A percentile compares a stretch with the other conserved stretches of the same genome.
Evolutionary conservation across 2,888 invertebrate species (phyloP).

Genomic region (Mylabris sibirica): DNA sequence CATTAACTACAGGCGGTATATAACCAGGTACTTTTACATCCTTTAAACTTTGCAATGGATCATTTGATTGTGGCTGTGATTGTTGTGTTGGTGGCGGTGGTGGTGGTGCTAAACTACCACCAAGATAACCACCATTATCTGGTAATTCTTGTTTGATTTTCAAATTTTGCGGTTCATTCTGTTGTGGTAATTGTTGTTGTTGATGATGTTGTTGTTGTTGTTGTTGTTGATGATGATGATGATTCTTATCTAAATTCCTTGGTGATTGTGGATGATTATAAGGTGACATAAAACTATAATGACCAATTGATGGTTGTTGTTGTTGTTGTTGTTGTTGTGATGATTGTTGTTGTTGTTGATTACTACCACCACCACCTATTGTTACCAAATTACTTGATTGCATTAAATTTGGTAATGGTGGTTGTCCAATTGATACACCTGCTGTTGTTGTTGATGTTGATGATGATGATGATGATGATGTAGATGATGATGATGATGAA

Average conservation of each 20-base stretch:
- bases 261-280: constrained; percentile 53
- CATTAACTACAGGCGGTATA: constrained; percentile 53
- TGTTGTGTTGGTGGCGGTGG: constrained; percentile 29
- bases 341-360: constrained; percentile 47
- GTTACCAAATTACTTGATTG: constrained; percentile 69
- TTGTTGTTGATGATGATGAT: constrained; percentile 54
- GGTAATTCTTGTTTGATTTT: constrained; percentile 76
- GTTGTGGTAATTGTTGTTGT: constrained; percentile 63
- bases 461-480: background rate
- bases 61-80: constrained; percentile 48
- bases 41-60: constrained; percentile 79
- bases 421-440: constrained; percentile 61
- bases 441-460: constrained; percentile 40
- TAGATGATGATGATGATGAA: background rate
- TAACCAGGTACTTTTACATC: constrained; percentile 72
- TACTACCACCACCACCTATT: constrained; percentile 67
- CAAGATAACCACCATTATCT: constrained; percentile 54
- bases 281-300: constrained; percentile 70
- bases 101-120: constrained; percentile 34
- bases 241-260: constrained; percentile 48
- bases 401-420: constrained; percentile 66
- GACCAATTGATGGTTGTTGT: constrained; percentile 63
- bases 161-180: constrained; percentile 75
- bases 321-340: constrained; percentile 56
- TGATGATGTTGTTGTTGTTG: constrained; percentile 56